phyloP scores from a whole-genome alignment of 2,113 vertebrate species.

The Dendropsophus ebraccatus region DNA sequence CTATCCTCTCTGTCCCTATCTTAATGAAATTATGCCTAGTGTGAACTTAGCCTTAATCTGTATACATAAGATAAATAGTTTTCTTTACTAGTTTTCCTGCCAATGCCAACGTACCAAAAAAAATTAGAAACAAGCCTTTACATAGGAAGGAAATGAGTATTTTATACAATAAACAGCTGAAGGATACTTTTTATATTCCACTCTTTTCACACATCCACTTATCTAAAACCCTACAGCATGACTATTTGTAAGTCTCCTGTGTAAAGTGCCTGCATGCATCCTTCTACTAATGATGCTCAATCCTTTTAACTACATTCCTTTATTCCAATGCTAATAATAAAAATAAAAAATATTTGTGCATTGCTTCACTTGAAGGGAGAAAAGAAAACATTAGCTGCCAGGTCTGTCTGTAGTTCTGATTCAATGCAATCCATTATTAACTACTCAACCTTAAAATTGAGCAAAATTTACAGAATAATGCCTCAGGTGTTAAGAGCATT shows the following conservation, averaged over 20 bases:
- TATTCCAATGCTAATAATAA: conserved; percentile 27
- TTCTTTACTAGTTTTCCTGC: too few relatives aligned
- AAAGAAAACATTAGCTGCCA: conserved; percentile 27
- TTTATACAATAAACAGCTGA: conserved; percentile 32
- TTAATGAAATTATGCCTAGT: too few relatives aligned
- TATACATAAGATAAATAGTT: too few relatives aligned
- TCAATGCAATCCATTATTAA: conserved; percentile 36
- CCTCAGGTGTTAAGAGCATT: not conserved
- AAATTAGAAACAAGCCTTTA: not conserved
- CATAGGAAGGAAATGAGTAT: conserved; percentile 8
- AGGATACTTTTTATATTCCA: conserved; percentile 14
- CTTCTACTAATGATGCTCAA: conserved; percentile 23
- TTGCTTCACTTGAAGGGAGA: not conserved
- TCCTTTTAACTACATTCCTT: conserved; percentile 31
- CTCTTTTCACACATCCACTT: conserved; percentile 12
- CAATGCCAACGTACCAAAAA: not conserved
- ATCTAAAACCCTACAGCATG: conserved; percentile 37
- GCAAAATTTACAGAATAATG: not conserved
- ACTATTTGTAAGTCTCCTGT: conserved; percentile 18
- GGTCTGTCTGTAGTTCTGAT: conserved; percentile 17
- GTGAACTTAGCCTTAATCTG: too few relatives aligned
- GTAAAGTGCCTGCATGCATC: conserved; percentile 27
- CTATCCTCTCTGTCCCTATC: too few relatives aligned
- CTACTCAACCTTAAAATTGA: conserved; percentile 39
- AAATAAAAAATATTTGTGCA: conserved; percentile 11